Evolutionary conservation across 2,113 vertebrate genomes (phyloP).

Genomic region (Lota lota): DNA sequence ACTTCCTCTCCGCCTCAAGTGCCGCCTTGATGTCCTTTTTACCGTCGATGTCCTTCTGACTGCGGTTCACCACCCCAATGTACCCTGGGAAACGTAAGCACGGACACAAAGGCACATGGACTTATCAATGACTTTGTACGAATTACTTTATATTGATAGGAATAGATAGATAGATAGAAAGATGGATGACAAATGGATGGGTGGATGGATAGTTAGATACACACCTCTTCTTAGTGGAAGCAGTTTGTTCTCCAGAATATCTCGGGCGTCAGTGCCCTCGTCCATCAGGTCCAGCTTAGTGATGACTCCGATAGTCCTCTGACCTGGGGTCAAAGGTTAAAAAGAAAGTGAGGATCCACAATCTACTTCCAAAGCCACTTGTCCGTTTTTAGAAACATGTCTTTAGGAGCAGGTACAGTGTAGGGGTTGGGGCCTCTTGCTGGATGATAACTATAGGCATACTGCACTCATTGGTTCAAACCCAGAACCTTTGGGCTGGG

Average conservation of each 20-base stretch:
- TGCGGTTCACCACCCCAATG: conserved; percentile 84
- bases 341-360: background rate
- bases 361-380: too few relatives aligned
- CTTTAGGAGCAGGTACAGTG: too few relatives aligned
- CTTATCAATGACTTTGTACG: too few relatives aligned
- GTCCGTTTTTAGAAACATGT: too few relatives aligned
- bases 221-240: conserved; percentile 89
- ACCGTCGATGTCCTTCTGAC: conserved; percentile 88
- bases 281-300: conserved; percentile 96
- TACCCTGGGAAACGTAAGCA: conserved; percentile 68
- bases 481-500: too few relatives aligned
- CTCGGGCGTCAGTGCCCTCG: conserved; percentile 89
- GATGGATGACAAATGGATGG: background rate
- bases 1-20: conserved; percentile 83
- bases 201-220: conserved; percentile 13
- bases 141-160: too few relatives aligned
- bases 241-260: conserved; percentile 90
- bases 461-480: too few relatives aligned
- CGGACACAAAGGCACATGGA: too few relatives aligned
- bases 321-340: conserved; percentile 62
- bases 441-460: too few relatives aligned
- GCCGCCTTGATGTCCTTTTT: conserved; percentile 84
- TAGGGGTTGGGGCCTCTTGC: too few relatives aligned
- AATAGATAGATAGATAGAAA: background rate
- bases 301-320: conserved; percentile 91